Percentiles rank a stretch among this genome's conserved stretches.
phyloP scores from a whole-genome alignment of 2,113 vertebrate genomes.

The Turnix velox region DNA sequence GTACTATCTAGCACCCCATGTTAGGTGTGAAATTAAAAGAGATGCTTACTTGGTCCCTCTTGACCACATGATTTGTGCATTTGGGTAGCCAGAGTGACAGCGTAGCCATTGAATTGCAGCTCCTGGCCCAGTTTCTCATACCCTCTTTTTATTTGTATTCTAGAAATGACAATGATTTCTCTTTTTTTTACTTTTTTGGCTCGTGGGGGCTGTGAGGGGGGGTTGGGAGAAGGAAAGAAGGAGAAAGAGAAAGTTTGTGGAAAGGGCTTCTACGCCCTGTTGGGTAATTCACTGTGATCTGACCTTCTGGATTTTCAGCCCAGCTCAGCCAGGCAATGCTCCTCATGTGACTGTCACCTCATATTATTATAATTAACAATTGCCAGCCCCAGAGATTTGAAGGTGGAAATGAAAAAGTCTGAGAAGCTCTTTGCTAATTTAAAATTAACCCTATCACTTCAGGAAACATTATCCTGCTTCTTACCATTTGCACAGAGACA shows the following conservation, averaged over 20 bases:
- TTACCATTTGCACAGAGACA: background rate
- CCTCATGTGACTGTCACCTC: background rate
- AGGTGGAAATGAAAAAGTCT: background rate
- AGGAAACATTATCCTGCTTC: background rate
- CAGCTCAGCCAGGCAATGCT: background rate
- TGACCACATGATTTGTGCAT: background rate
- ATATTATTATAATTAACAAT: background rate
- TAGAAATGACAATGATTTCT: background rate
- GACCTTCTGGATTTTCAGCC: background rate
- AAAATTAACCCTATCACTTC: conserved; percentile 12
- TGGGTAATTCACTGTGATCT: background rate
- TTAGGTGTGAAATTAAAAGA: background rate
- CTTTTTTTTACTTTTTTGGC: background rate
- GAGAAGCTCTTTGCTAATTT: background rate
- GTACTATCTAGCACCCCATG: background rate
- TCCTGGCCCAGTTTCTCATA: fast-evolving
- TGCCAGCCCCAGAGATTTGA: background rate
- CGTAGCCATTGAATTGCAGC: background rate
- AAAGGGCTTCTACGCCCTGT: background rate
- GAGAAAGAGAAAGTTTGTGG: background rate
- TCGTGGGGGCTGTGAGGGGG: background rate
- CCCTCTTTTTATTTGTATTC: background rate
- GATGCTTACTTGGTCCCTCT: background rate
- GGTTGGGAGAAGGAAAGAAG: background rate
- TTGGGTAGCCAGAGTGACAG: background rate